Percentiles rank a stretch among this genome's conserved stretches.
phyloP scores from a whole-genome alignment of 2,888 invertebrate genomes.

The Parelbella ahira region DNA sequence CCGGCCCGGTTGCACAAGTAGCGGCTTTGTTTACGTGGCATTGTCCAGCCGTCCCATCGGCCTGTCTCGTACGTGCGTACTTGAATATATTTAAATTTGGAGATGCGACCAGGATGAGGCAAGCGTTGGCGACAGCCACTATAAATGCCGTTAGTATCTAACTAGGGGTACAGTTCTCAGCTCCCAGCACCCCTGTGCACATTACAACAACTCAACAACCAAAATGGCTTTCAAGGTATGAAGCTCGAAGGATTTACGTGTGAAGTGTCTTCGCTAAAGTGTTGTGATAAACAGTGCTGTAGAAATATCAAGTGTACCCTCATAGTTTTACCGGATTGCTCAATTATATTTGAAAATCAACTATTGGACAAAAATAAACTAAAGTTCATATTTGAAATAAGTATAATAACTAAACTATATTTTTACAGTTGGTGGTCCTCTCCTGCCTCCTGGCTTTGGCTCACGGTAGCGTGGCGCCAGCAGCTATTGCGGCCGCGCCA shows the following conservation, averaged over 20 bases:
- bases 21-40: constrained; percentile 69
- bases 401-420: no score
- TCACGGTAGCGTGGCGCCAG: constrained; percentile 57
- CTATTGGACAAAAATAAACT: no score
- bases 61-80: constrained; percentile 73
- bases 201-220: constrained; percentile 47
- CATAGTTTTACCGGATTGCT: constrained; percentile 13
- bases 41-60: constrained; percentile 67
- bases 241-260: constrained; percentile 39
- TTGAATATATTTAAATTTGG: constrained; percentile 80
- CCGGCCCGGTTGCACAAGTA: constrained; percentile 67
- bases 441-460: constrained; percentile 60
- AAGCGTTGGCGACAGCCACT: constrained; percentile 54
- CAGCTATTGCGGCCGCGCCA: constrained; percentile 48
- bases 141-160: constrained; percentile 64
- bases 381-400: no score
- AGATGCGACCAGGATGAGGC: constrained; percentile 77
- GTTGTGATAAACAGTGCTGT: constrained; percentile 27
- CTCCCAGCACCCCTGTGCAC: constrained; percentile 63
- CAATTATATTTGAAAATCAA: no score
- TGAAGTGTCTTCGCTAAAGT: constrained; percentile 39
- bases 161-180: constrained; percentile 66
- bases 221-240: constrained; percentile 75
- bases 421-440: constrained; percentile 64
- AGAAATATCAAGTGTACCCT: constrained; percentile 11